Evolutionary conservation across 1,140 invertebrate genomes (phyloP).

Genomic region (Drosophila malerkotliana): DNA sequence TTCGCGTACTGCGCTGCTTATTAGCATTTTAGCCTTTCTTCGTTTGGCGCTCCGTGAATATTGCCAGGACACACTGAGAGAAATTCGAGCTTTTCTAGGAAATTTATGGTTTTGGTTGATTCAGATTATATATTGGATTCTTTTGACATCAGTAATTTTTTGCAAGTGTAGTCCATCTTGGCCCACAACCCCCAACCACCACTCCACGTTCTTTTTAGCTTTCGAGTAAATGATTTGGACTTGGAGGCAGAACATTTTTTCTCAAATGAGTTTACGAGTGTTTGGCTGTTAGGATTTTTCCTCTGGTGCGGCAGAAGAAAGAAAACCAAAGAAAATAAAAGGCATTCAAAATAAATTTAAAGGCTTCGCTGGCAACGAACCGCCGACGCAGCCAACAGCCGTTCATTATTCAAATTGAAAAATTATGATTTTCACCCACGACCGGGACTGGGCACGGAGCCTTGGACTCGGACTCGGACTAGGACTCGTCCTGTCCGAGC

Average conservation of each 20-base stretch:
- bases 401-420: constrained; percentile 82
- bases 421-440: constrained; percentile 76
- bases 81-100: neutral
- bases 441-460: constrained; percentile 7
- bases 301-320: constrained; percentile 19
- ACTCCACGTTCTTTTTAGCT: constrained; percentile 41
- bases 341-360: constrained; percentile 75
- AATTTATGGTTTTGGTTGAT: too few relatives aligned
- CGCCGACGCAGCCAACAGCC: constrained; percentile 41
- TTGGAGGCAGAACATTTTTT: constrained; percentile 50
- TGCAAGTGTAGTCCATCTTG: constrained; percentile 6
- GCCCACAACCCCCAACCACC: constrained; percentile 1
- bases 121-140: too few relatives aligned
- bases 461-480: neutral
- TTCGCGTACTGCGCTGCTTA: constrained; percentile 63
- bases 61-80: constrained; percentile 14
- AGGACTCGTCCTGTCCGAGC: constrained; percentile 7
- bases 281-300: constrained; percentile 69
- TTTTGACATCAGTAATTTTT: neutral
- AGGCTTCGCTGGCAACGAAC: constrained; percentile 60
- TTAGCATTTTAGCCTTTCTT: constrained; percentile 82
- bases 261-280: constrained; percentile 80
- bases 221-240: constrained; percentile 77
- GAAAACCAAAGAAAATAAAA: constrained; percentile 46
- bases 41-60: constrained; percentile 31